Percentiles rank a stretch among this genome's conserved stretches.
Evolutionary conservation across 1,140 invertebrate species (phyloP).

Genomic region (Procambarus clarkii): DNA sequence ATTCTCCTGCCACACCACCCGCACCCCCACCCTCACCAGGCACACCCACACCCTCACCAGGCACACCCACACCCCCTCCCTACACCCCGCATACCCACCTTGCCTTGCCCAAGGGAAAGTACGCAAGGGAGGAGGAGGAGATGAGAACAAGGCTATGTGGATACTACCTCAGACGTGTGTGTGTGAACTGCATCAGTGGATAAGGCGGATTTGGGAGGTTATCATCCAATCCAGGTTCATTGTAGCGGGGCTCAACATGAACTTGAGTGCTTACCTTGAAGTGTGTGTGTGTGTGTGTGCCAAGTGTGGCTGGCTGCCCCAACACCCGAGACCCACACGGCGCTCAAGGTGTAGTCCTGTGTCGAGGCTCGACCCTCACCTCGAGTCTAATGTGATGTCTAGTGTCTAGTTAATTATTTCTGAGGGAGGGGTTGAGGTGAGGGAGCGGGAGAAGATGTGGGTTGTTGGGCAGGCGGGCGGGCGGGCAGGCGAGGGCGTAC

Average conservation of each 20-base stretch:
- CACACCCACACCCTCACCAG: background rate
- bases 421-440: too few relatives aligned
- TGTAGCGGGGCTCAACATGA: slow-evolving; percentile 34
- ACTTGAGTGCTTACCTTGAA: slow-evolving; percentile 60
- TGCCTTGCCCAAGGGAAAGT: background rate
- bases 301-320: background rate
- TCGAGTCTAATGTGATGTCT: too few relatives aligned
- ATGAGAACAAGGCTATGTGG: background rate
- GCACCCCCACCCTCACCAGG: background rate
- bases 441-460: background rate
- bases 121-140: too few relatives aligned
- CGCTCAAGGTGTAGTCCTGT: background rate
- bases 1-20: slow-evolving; percentile 18
- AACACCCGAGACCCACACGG: too few relatives aligned
- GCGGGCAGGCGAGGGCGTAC: slow-evolving; percentile 1
- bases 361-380: background rate
- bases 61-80: background rate
- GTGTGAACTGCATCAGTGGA: slow-evolving; percentile 16
- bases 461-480: background rate
- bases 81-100: background rate
- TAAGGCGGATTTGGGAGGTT: slow-evolving; percentile 30
- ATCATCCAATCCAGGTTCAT: background rate
- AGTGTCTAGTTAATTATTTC: too few relatives aligned
- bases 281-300: background rate
- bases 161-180: slow-evolving; percentile 28